Evolutionary conservation across 2,797 vertebrate species (phyloP).

Genomic region (Scolopax rusticola): DNA sequence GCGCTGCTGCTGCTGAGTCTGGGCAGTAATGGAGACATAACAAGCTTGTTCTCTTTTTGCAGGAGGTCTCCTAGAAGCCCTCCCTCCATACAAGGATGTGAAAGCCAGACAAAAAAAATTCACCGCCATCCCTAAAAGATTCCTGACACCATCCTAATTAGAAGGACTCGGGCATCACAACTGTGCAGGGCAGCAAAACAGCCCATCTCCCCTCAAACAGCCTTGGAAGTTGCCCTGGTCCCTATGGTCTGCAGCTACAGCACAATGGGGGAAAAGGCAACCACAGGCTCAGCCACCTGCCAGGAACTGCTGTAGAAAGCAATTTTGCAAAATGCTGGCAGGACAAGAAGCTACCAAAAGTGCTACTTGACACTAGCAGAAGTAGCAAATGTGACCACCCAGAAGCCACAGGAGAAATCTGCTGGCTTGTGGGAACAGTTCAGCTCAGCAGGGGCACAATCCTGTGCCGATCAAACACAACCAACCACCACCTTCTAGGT

Average conservation of each 20-base stretch:
- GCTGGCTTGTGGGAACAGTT: background rate
- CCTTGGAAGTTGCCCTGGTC: rapidly evolving
- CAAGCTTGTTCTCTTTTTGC: background rate
- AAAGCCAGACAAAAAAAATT: background rate
- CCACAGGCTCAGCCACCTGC: rapidly evolving
- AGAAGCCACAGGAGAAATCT: rapidly evolving
- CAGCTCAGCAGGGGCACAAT: background rate
- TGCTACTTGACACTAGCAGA: background rate
- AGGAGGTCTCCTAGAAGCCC: background rate
- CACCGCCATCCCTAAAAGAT: background rate
- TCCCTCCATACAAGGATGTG: background rate
- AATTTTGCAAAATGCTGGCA: rapidly evolving
- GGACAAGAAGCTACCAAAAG: background rate
- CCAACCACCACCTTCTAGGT: rapidly evolving
- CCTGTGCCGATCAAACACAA: background rate
- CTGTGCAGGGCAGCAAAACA: background rate
- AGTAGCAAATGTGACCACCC: background rate
- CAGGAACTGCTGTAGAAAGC: background rate
- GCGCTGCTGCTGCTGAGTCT: background rate
- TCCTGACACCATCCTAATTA: rapidly evolving
- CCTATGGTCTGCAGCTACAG: background rate
- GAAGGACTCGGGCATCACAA: background rate
- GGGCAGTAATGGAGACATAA: background rate
- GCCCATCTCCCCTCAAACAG: background rate
- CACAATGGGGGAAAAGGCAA: rapidly evolving